Percentiles rank a stretch among this genome's conserved stretches.
These are phyloP conservation scores for Hetaerina americana DNA, from an alignment of 1,140 invertebrate genomes.

Conservation along the genomic window DNA sequence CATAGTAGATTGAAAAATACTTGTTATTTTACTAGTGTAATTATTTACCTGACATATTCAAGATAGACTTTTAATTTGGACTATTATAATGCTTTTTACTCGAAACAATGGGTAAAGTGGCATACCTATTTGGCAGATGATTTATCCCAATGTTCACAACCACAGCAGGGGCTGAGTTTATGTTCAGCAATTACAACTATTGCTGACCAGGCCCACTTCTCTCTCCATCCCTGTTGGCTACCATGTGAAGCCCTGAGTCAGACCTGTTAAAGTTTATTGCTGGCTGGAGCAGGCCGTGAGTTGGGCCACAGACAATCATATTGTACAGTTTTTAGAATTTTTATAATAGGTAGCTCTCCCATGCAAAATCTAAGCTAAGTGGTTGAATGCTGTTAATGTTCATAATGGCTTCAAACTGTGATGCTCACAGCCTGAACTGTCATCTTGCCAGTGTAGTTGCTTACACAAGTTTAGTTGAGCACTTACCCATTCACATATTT, in stretches of 20 bases:
- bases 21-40: too few relatives aligned
- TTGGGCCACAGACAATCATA: background rate
- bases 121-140: background rate
- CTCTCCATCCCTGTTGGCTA: background rate
- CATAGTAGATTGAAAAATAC: too few relatives aligned
- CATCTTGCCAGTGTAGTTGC: background rate
- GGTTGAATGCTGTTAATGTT: too few relatives aligned
- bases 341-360: background rate
- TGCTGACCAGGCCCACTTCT: background rate
- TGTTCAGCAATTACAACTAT: background rate
- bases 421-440: too few relatives aligned
- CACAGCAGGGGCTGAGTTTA: background rate
- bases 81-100: too few relatives aligned
- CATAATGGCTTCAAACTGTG: too few relatives aligned
- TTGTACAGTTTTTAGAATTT: background rate
- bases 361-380: too few relatives aligned
- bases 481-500: too few relatives aligned
- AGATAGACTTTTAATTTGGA: too few relatives aligned
- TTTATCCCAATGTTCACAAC: background rate
- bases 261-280: background rate
- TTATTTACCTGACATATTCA: too few relatives aligned
- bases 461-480: background rate
- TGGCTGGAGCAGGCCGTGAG: background rate
- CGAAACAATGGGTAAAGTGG: too few relatives aligned
- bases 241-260: background rate